Conservation (phyloP, 2,113 vertebrate genomes). For the Mustelus asterias region DNA sequence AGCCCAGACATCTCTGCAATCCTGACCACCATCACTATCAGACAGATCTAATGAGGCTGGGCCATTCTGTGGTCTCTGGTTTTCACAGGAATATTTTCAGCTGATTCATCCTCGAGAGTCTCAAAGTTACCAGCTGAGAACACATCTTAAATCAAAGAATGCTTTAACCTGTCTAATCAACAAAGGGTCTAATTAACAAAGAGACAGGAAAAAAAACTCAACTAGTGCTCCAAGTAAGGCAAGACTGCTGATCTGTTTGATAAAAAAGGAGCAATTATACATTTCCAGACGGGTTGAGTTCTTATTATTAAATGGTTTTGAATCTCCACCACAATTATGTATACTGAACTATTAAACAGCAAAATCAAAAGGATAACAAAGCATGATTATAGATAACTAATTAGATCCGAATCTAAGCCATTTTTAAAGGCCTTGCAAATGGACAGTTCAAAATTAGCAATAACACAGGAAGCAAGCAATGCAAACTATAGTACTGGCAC, state of each 20-base stretch:
- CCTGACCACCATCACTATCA: not conserved
- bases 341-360: not conserved
- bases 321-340: not conserved
- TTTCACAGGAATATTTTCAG: not conserved
- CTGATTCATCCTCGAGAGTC: too few species aligned
- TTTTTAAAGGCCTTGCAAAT: not conserved
- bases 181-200: not conserved
- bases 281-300: not conserved
- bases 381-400: not conserved
- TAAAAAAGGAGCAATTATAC: not conserved
- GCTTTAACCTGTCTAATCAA: slow-evolving; percentile 8
- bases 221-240: not conserved
- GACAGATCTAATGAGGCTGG: not conserved
- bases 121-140: not conserved
- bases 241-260: not conserved
- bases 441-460: not conserved
- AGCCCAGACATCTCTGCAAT: slow-evolving; percentile 6
- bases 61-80: slow-evolving; percentile 17
- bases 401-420: not conserved
- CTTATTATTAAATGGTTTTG: not conserved
- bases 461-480: not conserved
- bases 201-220: not conserved
- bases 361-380: not conserved
- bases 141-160: not conserved
- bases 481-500: not conserved